These are phyloP conservation scores for Cyphomyrmex costatus DNA, from an alignment of 1,140 invertebrate genomes.

Conservation along the genomic window DNA sequence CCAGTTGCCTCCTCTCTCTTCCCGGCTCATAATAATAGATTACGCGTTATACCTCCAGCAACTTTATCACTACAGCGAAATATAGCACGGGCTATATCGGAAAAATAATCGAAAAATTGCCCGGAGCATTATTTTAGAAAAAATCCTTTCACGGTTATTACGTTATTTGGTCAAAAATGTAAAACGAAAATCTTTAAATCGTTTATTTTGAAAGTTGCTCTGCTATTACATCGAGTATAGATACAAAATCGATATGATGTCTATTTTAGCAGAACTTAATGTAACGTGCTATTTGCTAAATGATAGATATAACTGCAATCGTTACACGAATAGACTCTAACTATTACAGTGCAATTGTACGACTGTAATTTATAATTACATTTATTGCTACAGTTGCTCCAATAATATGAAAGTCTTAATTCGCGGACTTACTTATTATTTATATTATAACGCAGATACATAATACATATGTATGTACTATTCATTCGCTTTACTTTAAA, in stretches of 20 bases:
- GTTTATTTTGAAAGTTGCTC: background rate
- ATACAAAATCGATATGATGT: background rate
- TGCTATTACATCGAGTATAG: background rate
- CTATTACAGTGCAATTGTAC: background rate
- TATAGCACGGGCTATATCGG: background rate
- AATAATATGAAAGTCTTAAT: background rate
- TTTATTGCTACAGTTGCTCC: background rate
- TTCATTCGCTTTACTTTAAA: conserved; percentile 8
- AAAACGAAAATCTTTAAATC: background rate
- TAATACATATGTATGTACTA: no score
- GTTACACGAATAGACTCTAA: no score
- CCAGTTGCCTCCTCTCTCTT: conserved; percentile 69
- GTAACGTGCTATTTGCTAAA: background rate
- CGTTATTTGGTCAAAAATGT: background rate
- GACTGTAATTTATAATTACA: no score
- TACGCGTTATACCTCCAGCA: conserved; percentile 21
- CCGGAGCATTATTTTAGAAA: background rate
- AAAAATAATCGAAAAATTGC: background rate
- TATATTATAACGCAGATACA: background rate
- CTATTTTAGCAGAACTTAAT: background rate
- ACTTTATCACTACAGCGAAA: conserved; percentile 11
- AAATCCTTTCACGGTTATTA: background rate
- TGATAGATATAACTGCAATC: background rate
- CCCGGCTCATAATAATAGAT: conserved; percentile 35
- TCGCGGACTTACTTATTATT: background rate